These are phyloP conservation scores for Gulo gulo DNA, from an alignment of 2,113 vertebrate species.

Conservation along the genomic window DNA sequence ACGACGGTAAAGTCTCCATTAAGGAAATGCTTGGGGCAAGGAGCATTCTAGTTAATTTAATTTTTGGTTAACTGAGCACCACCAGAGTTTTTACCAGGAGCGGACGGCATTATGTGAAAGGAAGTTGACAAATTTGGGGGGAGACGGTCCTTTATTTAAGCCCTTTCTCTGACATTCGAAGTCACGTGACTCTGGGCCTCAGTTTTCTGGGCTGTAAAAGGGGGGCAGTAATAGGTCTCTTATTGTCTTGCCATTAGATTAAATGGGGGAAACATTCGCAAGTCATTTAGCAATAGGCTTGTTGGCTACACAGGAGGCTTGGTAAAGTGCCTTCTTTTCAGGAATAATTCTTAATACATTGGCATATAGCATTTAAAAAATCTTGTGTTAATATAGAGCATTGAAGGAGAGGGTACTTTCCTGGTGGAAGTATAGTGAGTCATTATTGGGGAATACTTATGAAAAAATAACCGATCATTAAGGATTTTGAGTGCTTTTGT, in stretches of 20 bases:
- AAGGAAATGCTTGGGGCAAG: neutral
- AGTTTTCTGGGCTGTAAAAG: neutral
- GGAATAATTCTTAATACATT: neutral
- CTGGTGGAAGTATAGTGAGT: neutral
- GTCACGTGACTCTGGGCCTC: neutral
- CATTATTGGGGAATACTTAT: neutral
- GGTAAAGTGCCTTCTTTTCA: neutral
- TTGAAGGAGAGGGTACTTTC: neutral
- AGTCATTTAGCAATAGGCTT: neutral
- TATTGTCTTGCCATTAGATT: neutral
- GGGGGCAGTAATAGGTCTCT: neutral
- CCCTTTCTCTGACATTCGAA: neutral
- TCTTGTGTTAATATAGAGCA: neutral
- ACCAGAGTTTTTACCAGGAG: neutral
- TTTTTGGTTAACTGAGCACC: neutral
- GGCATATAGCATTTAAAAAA: neutral
- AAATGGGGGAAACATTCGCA: neutral
- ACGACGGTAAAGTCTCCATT: neutral
- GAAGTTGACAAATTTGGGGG: neutral
- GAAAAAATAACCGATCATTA: neutral
- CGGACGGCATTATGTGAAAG: neutral
- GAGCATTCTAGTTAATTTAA: neutral
- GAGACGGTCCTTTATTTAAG: neutral
- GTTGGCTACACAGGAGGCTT: fast-evolving
- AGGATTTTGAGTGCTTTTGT: neutral